phyloP scores from a whole-genome alignment of 1,140 invertebrate species.

The Drosophila eugracilis region DNA sequence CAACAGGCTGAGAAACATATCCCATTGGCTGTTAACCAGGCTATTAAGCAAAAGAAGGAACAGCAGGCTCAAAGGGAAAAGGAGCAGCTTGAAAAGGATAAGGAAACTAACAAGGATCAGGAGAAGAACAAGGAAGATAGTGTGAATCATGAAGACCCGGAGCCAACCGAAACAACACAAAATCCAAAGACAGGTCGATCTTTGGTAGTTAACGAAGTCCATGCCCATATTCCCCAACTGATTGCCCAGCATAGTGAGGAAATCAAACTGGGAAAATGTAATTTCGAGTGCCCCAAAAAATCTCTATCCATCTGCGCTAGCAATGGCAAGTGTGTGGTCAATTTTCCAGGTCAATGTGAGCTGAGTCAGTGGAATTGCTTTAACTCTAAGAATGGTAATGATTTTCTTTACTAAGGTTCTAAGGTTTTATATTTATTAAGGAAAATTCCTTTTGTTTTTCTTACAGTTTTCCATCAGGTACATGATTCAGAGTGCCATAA shows the following conservation, averaged over 20 bases:
- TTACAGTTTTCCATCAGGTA: slow-evolving; percentile 63
- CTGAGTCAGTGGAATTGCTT: slow-evolving; percentile 75
- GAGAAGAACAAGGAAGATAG: slow-evolving; percentile 3
- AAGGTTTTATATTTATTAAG: not conserved
- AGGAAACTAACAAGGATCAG: not conserved
- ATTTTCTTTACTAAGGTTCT: too few species aligned
- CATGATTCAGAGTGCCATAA: slow-evolving; percentile 68
- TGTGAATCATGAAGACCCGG: slow-evolving; percentile 14
- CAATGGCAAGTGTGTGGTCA: slow-evolving; percentile 70
- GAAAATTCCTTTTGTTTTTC: not conserved
- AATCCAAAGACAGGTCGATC: slow-evolving; percentile 28
- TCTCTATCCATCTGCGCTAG: slow-evolving; percentile 66
- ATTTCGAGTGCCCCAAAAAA: slow-evolving; percentile 53
- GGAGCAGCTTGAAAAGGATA: slow-evolving; percentile 19
- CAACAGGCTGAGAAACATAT: slow-evolving; percentile 70
- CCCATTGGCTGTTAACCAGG: slow-evolving; percentile 61
- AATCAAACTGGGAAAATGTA: slow-evolving; percentile 63
- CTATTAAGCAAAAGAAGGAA: slow-evolving; percentile 53
- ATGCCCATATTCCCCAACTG: slow-evolving; percentile 57
- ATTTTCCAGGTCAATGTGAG: slow-evolving; percentile 75
- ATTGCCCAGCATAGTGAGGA: slow-evolving; percentile 49
- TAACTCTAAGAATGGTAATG: slow-evolving; percentile 71
- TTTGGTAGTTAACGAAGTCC: slow-evolving; percentile 30
- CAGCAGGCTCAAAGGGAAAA: slow-evolving; percentile 29
- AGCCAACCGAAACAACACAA: not conserved